phyloP scores from a whole-genome alignment of 2,888 invertebrate genomes.

The Stenichneumon culpator region DNA sequence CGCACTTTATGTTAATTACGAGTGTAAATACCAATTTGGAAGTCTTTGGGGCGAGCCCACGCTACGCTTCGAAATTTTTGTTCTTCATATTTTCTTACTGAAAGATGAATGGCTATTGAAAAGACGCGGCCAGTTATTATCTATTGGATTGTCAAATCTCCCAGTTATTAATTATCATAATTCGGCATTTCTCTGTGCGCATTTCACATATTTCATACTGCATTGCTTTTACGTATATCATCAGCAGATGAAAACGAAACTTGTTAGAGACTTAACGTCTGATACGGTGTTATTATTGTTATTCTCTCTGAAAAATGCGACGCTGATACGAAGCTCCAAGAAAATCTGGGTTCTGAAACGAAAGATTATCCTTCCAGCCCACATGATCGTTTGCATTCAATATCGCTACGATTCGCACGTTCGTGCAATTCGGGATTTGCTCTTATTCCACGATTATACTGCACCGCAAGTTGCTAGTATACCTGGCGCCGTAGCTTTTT shows the following conservation, averaged over 20 bases:
- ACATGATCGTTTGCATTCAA: conserved; percentile 6
- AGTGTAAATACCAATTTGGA: conserved; percentile 37
- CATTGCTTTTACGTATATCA: too few species aligned
- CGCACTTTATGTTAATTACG: background rate
- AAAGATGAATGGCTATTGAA: too few species aligned
- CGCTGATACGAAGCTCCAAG: background rate
- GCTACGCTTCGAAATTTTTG: background rate
- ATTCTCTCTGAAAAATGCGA: too few species aligned
- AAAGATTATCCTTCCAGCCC: background rate
- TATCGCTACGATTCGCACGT: conserved; percentile 21
- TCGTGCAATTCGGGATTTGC: conserved; percentile 23
- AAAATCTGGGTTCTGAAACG: background rate
- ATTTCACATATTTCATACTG: background rate
- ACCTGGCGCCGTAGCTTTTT: conserved; percentile 14
- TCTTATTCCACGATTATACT: conserved; percentile 40
- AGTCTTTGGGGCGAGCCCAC: conserved; percentile 5
- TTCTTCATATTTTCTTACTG: background rate
- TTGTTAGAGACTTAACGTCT: background rate
- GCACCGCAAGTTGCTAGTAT: conserved; percentile 4
- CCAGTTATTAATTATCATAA: background rate
- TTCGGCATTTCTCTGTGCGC: background rate
- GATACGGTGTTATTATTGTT: too few species aligned
- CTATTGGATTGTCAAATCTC: background rate
- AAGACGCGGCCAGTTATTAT: too few species aligned
- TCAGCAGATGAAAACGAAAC: background rate